Evolutionary conservation across 2,113 vertebrate genomes (phyloP).

Genomic region (Solea senegalensis): DNA sequence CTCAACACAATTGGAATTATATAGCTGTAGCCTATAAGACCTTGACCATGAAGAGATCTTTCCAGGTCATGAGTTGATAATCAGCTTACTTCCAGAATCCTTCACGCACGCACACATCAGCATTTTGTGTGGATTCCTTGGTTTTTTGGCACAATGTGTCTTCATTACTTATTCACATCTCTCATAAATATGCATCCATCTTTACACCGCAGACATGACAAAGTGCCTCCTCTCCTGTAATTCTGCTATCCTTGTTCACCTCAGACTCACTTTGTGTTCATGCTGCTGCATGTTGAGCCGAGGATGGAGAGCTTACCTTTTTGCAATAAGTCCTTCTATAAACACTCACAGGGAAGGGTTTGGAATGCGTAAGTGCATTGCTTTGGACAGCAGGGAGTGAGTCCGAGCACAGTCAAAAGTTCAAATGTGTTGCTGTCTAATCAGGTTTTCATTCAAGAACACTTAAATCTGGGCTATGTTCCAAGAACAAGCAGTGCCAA

Average conservation of each 20-base stretch:
- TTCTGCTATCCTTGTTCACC: constrained; percentile 28
- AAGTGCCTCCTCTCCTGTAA: constrained; percentile 24
- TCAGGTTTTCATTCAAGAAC: neutral
- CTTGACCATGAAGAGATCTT: neutral
- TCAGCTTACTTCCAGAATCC: neutral
- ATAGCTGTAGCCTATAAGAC: neutral
- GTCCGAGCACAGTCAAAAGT: neutral
- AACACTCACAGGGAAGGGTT: neutral
- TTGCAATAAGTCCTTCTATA: neutral
- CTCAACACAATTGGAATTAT: too few relatives aligned
- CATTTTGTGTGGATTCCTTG: neutral
- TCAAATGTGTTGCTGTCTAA: neutral
- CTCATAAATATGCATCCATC: constrained; percentile 23
- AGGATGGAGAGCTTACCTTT: neutral
- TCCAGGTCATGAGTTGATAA: neutral
- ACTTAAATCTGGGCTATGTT: neutral
- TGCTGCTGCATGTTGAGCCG: constrained; percentile 4
- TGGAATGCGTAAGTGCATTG: neutral
- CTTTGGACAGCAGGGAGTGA: neutral
- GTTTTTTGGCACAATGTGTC: neutral
- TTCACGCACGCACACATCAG: neutral
- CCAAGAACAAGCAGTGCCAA: neutral
- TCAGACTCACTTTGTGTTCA: constrained; percentile 21
- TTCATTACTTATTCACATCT: constrained; percentile 23
- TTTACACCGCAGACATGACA: constrained; percentile 14